Evolutionary conservation across 2,797 vertebrate species (phyloP).

Genomic region (Centroberyx gerrardi): DNA sequence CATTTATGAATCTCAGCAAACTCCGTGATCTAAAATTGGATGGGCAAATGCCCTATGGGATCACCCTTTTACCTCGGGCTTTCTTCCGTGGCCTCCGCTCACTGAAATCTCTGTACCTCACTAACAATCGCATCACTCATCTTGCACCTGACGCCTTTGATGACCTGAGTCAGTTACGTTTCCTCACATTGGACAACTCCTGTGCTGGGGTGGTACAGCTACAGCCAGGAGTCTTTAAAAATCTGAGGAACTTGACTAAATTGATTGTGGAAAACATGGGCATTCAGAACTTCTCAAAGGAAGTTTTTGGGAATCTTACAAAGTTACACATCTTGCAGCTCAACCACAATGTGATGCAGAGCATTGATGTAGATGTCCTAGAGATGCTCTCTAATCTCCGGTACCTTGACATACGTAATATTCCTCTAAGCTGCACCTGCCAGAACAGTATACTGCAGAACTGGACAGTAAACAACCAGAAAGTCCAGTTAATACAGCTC

Average conservation of each 20-base stretch:
- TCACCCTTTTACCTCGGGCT: conserved; percentile 75
- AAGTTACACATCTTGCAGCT: conserved; percentile 78
- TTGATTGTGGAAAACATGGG: conserved; percentile 88
- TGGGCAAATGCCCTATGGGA: conserved; percentile 81
- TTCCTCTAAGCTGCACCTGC: conserved; percentile 89
- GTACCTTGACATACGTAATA: conserved; percentile 88
- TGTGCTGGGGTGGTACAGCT: conserved; percentile 84
- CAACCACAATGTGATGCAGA: conserved; percentile 87
- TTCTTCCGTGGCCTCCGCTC: conserved; percentile 84
- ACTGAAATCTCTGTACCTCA: conserved; percentile 80
- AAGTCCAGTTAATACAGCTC: conserved; percentile 85
- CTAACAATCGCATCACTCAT: conserved; percentile 81
- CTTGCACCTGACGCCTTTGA: conserved; percentile 83
- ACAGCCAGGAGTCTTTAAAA: conserved; percentile 88
- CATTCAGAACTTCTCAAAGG: conserved; percentile 83
- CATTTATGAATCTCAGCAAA: conserved; percentile 85
- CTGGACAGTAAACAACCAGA: conserved; percentile 78
- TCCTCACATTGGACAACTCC: conserved; percentile 83
- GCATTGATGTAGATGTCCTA: conserved; percentile 76
- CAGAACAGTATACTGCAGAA: conserved; percentile 85
- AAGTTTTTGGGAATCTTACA: conserved; percentile 89
- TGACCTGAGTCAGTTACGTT: conserved; percentile 82
- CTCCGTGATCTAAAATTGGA: conserved; percentile 85
- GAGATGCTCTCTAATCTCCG: conserved; percentile 79
- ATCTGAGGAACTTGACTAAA: conserved; percentile 79